A percentile compares a stretch with the other conserved stretches of the same genome.
Evolutionary conservation across 2,113 vertebrate species (phyloP).

Genomic region (Porphyrio hochstetteri): DNA sequence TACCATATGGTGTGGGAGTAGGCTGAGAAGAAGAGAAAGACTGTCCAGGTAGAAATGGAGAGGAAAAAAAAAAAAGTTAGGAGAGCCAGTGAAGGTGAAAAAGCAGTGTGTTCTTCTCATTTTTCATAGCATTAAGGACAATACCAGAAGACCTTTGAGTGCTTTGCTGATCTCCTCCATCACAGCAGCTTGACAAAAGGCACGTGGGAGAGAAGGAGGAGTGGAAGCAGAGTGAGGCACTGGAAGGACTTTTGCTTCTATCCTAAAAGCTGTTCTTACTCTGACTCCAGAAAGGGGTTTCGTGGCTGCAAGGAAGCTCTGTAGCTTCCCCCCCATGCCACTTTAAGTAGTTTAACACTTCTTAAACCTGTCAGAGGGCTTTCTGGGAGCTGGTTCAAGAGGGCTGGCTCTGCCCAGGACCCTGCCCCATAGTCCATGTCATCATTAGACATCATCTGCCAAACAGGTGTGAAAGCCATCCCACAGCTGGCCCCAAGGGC

Average conservation of each 20-base stretch:
- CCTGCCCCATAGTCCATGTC: background rate
- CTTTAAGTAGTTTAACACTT: constrained; percentile 6
- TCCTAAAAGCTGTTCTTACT: background rate
- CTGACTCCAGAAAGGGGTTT: background rate
- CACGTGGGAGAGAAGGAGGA: fast-evolving
- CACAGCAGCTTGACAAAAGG: background rate
- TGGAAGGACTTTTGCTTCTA: background rate
- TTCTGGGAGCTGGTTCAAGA: background rate
- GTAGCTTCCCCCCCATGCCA: fast-evolving
- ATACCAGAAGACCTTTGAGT: background rate
- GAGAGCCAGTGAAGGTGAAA: background rate
- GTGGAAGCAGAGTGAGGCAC: fast-evolving
- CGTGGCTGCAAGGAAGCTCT: background rate
- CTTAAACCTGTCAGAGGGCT: background rate
- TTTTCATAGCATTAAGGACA: background rate
- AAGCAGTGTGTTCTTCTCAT: background rate
- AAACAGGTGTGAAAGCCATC: background rate
- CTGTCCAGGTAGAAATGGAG: background rate
- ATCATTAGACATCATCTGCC: background rate
- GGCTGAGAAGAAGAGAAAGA: background rate
- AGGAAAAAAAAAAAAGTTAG: background rate
- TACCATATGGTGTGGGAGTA: background rate
- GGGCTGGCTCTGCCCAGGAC: background rate
- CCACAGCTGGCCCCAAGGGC: fast-evolving
- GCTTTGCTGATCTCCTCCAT: background rate